Base-by-base conservation (phyloP, 1,140 invertebrate genomes). In the Drosophila oshimai region DNA sequence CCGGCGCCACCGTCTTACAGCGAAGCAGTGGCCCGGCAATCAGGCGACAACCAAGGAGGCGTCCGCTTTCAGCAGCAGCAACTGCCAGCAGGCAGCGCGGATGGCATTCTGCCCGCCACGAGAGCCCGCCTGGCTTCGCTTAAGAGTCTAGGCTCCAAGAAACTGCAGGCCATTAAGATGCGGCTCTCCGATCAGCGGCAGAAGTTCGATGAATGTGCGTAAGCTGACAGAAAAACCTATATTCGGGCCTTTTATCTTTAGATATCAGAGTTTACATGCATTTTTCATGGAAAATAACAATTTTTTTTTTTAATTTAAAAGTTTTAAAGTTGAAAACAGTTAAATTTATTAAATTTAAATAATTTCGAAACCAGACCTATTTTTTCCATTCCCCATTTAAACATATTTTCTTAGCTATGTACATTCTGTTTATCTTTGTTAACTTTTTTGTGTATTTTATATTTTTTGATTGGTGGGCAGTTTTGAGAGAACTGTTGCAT, bases 71-170 rank as follows among this genome's bases (percentile, higher is more conserved):
- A 87, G 29, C 88, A 90, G 41, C 88, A 89, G 49, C 77, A 89
- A 13, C 76, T 81, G 24, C 28, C 89, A n/a, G 45, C 58, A 3
- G 62, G 47, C 24, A 80, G 68, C 45, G 79, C 71, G 4, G 84
- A 90, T 53, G 91, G 91, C 67, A 88, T 88, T 53, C 90, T 91
- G 58, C 91, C 93, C 34, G 90, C 92, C 15, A 91, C 92, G 3
- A 91, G 93, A 42, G 94, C 94, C 13, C 91, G 94, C 41, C 88
- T 95, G 1, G 92, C 93, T 68, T 94, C 93, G 53, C 90, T 95
- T 1, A 94, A 94, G 74, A 94, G 94, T 72, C 83, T 95, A 31
- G 94, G 94, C 3, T 93, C 94, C 0, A 94, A 95, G 65, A 95
- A 95, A 80, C 88, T 95, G 31, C 92, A 93, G 24, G 93, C 92